Evolutionary conservation across 2,888 invertebrate genomes (phyloP).

Genomic region (Cosmorhoe ocellata): DNA sequence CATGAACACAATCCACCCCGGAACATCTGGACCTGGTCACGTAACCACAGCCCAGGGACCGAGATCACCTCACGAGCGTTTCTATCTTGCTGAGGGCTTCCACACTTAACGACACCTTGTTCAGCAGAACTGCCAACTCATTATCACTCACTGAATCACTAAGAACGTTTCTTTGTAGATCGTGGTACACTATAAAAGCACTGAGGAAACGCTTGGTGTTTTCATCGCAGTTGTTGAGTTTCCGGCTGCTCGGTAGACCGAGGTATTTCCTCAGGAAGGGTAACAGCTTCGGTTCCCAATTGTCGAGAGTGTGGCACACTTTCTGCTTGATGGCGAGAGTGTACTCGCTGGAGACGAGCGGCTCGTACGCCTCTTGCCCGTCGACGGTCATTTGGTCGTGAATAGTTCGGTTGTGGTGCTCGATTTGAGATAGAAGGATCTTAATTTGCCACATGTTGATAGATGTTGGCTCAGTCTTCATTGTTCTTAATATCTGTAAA

Average conservation of each 20-base stretch:
- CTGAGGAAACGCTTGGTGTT: slow-evolving; percentile 69
- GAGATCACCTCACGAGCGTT: slow-evolving; percentile 55
- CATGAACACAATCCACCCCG: slow-evolving; percentile 50
- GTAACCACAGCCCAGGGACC: slow-evolving; percentile 44
- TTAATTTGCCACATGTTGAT: slow-evolving; percentile 90
- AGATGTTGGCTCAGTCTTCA: slow-evolving; percentile 77
- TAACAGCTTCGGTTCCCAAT: slow-evolving; percentile 76
- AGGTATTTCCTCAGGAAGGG: slow-evolving; percentile 77
- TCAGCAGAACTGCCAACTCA: slow-evolving; percentile 50
- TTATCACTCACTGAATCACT: slow-evolving; percentile 47
- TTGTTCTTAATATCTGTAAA: slow-evolving; percentile 79
- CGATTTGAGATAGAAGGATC: slow-evolving; percentile 83
- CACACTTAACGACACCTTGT: slow-evolving; percentile 41
- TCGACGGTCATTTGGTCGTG: slow-evolving; percentile 60
- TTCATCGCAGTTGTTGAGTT: slow-evolving; percentile 51
- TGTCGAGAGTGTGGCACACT: slow-evolving; percentile 76
- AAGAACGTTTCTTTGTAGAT: slow-evolving; percentile 74
- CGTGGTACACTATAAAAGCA: slow-evolving; percentile 82
- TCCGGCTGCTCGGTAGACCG: slow-evolving; percentile 62
- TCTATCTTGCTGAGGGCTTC: slow-evolving; percentile 49
- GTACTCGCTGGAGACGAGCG: slow-evolving; percentile 83
- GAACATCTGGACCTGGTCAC: slow-evolving; percentile 50
- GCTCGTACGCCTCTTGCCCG: slow-evolving; percentile 59
- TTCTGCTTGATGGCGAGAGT: slow-evolving; percentile 84
- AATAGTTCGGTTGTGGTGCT: slow-evolving; percentile 53